phyloP scores from a whole-genome alignment of 2,797 vertebrate species.

The Anomalospiza imberbis region DNA sequence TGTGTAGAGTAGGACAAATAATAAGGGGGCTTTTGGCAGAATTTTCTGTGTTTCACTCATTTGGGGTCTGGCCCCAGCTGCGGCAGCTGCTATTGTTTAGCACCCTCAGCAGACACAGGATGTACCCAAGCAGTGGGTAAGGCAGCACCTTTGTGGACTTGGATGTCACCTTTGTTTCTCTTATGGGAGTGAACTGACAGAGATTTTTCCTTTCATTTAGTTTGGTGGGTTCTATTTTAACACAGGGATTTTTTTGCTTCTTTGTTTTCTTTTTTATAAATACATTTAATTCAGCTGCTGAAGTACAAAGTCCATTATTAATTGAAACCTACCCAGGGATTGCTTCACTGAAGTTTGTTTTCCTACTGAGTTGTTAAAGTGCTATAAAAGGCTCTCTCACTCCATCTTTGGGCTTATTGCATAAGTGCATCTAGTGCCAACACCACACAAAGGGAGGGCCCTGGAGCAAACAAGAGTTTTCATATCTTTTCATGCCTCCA shows the following conservation, averaged over 20 bases:
- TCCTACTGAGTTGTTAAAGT: neutral
- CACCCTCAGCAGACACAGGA: neutral
- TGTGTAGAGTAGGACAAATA: neutral
- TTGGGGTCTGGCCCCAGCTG: neutral
- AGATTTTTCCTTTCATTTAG: neutral
- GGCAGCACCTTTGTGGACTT: neutral
- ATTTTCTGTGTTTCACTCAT: neutral
- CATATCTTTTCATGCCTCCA: neutral
- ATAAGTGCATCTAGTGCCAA: conserved; percentile 43
- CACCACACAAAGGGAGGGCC: neutral
- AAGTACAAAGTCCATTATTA: neutral
- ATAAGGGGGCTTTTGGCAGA: accelerated
- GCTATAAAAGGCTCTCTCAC: conserved; percentile 55
- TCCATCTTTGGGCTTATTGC: conserved; percentile 53
- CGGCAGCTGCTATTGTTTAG: neutral
- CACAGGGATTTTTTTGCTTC: neutral
- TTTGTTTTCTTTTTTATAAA: neutral
- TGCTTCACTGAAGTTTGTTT: conserved; percentile 10
- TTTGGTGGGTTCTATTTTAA: neutral
- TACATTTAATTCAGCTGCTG: neutral
- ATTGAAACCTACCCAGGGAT: neutral
- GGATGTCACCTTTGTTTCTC: neutral
- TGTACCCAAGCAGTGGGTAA: neutral
- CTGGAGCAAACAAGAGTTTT: neutral
- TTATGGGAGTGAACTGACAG: neutral